Base-by-base conservation (phyloP, 1,140 invertebrate genomes). In the Drosophila funebris region DNA sequence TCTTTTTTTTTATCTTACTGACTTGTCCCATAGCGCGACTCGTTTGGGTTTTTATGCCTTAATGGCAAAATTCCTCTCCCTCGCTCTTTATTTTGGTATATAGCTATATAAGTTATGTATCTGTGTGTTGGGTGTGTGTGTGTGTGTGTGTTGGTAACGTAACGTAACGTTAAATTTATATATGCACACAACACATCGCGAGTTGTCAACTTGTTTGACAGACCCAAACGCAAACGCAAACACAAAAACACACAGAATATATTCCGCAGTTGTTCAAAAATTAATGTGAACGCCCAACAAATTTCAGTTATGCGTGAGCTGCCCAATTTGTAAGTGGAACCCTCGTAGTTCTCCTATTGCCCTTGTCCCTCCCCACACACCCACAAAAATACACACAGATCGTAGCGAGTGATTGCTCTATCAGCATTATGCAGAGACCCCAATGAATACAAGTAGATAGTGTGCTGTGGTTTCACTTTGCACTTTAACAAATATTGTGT, bases 191-290 rank as follows among this genome's bases (percentile, higher is more conserved):
- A 52, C 33, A n/a, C 39, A 22, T 60, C 56, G 41, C 29, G 27
- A 67, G 76, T 56, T 75, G 73, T 75, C 66, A 71, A 75, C 54
- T 64, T 57, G 54, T 54, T 60, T 71, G 75, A 66, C 52, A 57
- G 52, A 64, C 53, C 41, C 61, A 31, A 63, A 57, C 41, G 53
- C 33, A 27, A 37, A 62, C 41, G 27, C 24, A n/a, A n/a, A 29
- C 13, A 58, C 53, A 39, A 18, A 24, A n/a, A 27, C n/a, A 57
- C 22, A 24, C 36, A 43, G 6, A 27, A 16, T 11, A 57, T 16
- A 24, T 69, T 36, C 29, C 13, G 48, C 13, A 52, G 48, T 50
- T 58, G 62, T 37, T 66, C 18, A 63, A 58, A 66, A 72, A 72
- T 72, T 52, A 72, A 66, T 66, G 62, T 33, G 29, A 14, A 63